phyloP scores from a whole-genome alignment of 2,888 invertebrate genomes.

The Escarpia spicata region DNA sequence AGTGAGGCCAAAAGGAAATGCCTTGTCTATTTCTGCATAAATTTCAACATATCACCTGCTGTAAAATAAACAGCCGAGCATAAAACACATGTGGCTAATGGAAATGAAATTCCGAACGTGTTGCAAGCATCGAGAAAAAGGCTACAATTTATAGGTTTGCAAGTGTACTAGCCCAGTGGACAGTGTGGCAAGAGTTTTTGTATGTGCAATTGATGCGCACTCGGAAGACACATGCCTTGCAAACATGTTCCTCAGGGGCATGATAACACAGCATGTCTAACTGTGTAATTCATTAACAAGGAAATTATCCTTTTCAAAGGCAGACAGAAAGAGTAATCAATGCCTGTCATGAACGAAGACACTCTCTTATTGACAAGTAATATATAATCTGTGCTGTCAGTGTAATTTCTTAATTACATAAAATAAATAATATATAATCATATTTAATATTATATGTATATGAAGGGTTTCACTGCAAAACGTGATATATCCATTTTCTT shows the following conservation, averaged over 20 bases:
- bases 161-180: background rate
- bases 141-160: background rate
- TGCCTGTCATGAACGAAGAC: background rate
- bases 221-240: constrained; percentile 4
- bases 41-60: constrained; percentile 16
- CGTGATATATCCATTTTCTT: too few species aligned
- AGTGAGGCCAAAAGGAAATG: background rate
- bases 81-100: constrained; percentile 16
- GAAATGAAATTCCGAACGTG: background rate
- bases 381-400: too few species aligned
- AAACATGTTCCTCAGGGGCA: background rate
- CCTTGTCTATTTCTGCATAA: constrained; percentile 6
- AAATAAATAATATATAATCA: too few species aligned
- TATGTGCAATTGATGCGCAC: background rate
- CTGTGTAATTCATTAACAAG: background rate
- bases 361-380: background rate
- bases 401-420: background rate
- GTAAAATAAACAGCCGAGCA: constrained; percentile 1
- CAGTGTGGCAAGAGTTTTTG: background rate
- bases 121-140: background rate
- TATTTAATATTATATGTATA: too few species aligned
- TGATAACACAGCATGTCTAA: constrained; percentile 6
- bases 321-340: background rate
- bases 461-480: too few species aligned
- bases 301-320: background rate